phyloP scores from a whole-genome alignment of 2,113 vertebrate genomes.

The Rousettus leschenaultii region DNA sequence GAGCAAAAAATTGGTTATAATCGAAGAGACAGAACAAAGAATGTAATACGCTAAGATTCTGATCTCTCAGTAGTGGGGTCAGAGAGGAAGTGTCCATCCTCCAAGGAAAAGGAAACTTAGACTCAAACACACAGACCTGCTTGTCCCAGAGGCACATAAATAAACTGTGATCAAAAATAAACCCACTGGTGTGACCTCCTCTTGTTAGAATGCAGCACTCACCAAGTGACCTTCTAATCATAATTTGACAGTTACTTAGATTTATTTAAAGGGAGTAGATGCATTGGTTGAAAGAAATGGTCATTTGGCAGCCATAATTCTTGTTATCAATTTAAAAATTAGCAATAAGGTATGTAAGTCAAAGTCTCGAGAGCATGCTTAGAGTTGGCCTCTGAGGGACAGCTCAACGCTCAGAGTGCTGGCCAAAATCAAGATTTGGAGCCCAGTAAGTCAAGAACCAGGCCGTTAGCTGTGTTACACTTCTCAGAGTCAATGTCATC shows the following conservation, averaged over 20 bases:
- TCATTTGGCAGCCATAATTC: neutral
- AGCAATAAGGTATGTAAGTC: neutral
- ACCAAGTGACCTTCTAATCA: neutral
- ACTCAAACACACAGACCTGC: neutral
- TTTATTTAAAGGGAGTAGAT: neutral
- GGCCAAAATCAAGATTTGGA: neutral
- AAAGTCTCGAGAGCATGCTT: neutral
- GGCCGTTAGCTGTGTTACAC: neutral
- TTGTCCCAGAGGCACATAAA: neutral
- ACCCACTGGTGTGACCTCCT: neutral
- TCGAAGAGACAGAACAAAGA: neutral
- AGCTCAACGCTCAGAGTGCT: neutral
- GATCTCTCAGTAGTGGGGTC: neutral
- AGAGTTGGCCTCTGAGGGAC: neutral
- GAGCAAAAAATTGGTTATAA: neutral
- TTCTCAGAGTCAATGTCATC: neutral
- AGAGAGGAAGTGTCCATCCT: neutral
- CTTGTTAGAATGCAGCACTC: neutral
- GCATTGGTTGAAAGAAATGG: neutral
- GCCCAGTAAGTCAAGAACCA: neutral
- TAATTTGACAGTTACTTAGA: neutral
- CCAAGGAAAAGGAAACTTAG: neutral
- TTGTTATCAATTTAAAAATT: neutral
- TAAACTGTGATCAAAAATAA: neutral
- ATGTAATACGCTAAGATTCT: neutral